A percentile compares a stretch with the other conserved stretches of the same genome.
These are phyloP conservation scores for Cyanoderma ruficeps DNA, from an alignment of 2,113 vertebrate genomes.

Conservation along the genomic window DNA sequence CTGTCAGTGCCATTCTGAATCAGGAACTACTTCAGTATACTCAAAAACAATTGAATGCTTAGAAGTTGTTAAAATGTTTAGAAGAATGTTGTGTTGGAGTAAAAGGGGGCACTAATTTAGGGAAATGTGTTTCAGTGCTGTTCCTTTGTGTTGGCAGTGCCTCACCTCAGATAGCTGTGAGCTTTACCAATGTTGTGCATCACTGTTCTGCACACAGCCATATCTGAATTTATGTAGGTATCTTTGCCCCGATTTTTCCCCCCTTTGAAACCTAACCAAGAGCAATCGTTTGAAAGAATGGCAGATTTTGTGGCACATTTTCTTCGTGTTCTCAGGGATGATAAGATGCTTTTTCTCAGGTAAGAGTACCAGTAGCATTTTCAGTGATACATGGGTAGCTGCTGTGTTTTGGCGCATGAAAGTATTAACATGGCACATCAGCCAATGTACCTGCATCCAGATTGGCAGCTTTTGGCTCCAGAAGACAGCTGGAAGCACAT, in stretches of 20 bases:
- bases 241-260: neutral
- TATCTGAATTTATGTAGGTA: neutral
- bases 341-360: slow-evolving; percentile 71
- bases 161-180: neutral
- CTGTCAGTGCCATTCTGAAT: neutral
- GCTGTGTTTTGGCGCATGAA: neutral
- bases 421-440: neutral
- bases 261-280: slow-evolving; percentile 61
- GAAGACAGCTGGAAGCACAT: neutral
- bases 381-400: neutral
- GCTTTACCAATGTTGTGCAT: neutral
- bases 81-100: neutral
- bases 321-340: slow-evolving; percentile 9
- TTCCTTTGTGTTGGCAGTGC: neutral
- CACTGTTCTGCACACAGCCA: neutral
- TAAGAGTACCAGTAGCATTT: neutral
- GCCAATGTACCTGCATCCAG: neutral
- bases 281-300: slow-evolving; percentile 68
- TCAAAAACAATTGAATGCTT: neutral
- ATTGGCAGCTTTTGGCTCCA: neutral
- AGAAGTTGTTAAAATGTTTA: neutral
- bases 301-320: slow-evolving; percentile 67
- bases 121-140: neutral
- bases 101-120: neutral
- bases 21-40: neutral